These are phyloP conservation scores for Zeuzera pyrina DNA, from an alignment of 2,888 invertebrate species.

Conservation along the genomic window DNA sequence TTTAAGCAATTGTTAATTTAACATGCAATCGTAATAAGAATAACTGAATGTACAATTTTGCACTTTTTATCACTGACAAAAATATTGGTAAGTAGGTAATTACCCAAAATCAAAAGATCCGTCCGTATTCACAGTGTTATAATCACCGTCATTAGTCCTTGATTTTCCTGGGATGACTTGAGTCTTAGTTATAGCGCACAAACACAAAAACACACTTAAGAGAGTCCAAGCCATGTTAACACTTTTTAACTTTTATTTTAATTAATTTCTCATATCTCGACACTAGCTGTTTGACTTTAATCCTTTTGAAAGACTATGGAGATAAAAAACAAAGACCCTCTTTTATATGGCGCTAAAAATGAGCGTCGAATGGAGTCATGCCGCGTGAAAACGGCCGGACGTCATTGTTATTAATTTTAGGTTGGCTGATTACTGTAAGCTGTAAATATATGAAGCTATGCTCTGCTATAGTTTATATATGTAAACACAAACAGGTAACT, in stretches of 20 bases:
- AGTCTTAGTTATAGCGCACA: slow-evolving; percentile 50
- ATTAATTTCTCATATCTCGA: slow-evolving; percentile 27
- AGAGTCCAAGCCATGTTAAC: slow-evolving; percentile 50
- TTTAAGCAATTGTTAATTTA: too few relatives aligned
- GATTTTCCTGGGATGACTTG: slow-evolving; percentile 62
- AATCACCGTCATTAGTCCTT: slow-evolving; percentile 70
- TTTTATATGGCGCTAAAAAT: slow-evolving; percentile 66
- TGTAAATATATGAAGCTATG: slow-evolving; percentile 1
- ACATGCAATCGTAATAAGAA: too few relatives aligned
- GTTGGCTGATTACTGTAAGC: slow-evolving; percentile 21
- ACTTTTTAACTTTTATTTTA: slow-evolving; percentile 17
- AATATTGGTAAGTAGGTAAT: too few relatives aligned
- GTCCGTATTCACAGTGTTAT: slow-evolving; percentile 78
- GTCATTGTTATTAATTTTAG: slow-evolving; percentile 63
- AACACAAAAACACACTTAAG: slow-evolving; percentile 44
- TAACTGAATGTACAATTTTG: too few relatives aligned
- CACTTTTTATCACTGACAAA: too few relatives aligned
- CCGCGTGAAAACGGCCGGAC: slow-evolving; percentile 67
- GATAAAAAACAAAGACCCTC: slow-evolving; percentile 54
- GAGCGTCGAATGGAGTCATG: slow-evolving; percentile 46
- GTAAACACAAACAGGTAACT: too few relatives aligned
- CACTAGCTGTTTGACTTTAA: slow-evolving; percentile 20
- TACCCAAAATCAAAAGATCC: slow-evolving; percentile 84
- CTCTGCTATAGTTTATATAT: neutral
- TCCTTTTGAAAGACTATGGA: slow-evolving; percentile 42